phyloP scores from a whole-genome alignment of 37 sponge, comb jelly and placozoan species.

The Crambe crambe region DNA sequence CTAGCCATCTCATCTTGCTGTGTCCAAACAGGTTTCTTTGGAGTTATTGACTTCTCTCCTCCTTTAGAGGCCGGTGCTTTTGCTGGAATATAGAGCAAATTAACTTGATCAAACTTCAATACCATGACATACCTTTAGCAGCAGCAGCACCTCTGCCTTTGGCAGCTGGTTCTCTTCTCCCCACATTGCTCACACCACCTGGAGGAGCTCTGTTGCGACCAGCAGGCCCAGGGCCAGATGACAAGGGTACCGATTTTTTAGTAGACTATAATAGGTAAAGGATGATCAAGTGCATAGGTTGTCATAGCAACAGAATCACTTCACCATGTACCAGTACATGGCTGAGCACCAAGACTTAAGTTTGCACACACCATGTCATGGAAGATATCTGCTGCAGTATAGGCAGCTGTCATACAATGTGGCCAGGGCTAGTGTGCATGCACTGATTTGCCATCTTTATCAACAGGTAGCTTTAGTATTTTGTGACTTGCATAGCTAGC shows the following conservation, averaged over 20 bases:
- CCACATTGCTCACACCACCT: background rate
- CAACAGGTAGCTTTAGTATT: too few relatives aligned
- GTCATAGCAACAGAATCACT: background rate
- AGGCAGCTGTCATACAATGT: too few relatives aligned
- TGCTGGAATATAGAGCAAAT: background rate
- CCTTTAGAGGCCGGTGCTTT: background rate
- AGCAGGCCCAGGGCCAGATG: background rate
- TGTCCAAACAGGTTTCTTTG: slow-evolving; percentile 63
- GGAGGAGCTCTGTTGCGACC: background rate
- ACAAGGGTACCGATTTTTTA: background rate
- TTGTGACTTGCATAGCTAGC: too few relatives aligned
- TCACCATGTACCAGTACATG: too few relatives aligned
- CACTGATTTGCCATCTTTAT: too few relatives aligned
- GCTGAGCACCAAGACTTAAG: too few relatives aligned
- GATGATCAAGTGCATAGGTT: background rate
- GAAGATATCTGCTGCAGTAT: too few relatives aligned
- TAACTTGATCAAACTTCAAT: too few relatives aligned
- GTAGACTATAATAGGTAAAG: background rate
- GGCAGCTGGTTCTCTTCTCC: background rate
- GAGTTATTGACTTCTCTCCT: background rate
- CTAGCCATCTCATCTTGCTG: slow-evolving; percentile 77
- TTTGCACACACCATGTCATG: too few relatives aligned
- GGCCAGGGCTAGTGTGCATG: too few relatives aligned
- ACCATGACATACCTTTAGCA: background rate
- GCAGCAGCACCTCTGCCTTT: background rate